Base-by-base conservation (phyloP, 2,113 vertebrate genomes). In the Prinia subflava region DNA sequence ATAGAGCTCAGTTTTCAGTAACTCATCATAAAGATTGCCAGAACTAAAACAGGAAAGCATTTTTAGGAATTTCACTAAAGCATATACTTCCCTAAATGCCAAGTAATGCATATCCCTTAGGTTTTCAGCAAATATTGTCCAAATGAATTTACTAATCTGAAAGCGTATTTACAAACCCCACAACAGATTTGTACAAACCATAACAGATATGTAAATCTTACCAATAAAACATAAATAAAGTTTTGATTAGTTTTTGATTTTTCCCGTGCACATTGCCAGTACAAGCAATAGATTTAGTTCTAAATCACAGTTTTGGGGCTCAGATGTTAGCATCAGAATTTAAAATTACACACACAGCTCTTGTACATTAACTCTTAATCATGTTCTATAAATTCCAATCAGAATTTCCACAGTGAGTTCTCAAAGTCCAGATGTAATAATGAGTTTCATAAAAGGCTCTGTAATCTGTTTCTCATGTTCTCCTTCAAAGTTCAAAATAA, bases 381-480 rank as follows among this genome's bases (percentile, higher is more conserved):
- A 70, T 83, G 59, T 77, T 89, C 95, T 92, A 65, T 35, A 71
- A 90, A 94, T 85, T 81, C 57, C 69, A 57, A 53, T 78, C 80
- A 81, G 57, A 63, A 82, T 28, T 89, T 93, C 65, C 71, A 52
- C 49, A 78, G 31, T 13, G 70, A 89, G 31, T 53, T 96, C 60
- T 93, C 81, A 67, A 96, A 95, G 80, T 93, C 94, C 83, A 88
- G 50, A 87, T 63, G 90, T 74, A 96, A 83, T 84, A 95, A 97
- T 69, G 75, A 95, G 49, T 42, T 90, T 77, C 62, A 86, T 18
- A 86, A 96, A 89, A 94, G 64, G n/a, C 69, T 92, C 82, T 71
- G 8, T 57, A 91, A 88, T 88, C 75, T 86, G 41, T 62, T 94
- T 94, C 71, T 79, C 9, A 3, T 70, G 28, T 67, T 27, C 65